Base-by-base conservation (phyloP, 2,888 invertebrate species). In the Agrilus mali region DNA sequence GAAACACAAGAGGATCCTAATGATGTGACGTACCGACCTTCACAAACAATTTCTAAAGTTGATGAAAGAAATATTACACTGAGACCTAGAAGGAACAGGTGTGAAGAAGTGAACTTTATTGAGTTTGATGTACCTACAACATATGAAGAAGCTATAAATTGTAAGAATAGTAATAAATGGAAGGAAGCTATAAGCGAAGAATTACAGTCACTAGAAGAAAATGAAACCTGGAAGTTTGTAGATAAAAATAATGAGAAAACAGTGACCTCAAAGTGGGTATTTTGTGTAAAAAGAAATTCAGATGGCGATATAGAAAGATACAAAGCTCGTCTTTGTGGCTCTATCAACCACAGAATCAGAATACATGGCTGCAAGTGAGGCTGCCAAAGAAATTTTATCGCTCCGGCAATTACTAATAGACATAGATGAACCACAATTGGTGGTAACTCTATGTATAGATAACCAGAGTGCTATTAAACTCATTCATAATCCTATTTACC, bases 141-240 rank as follows among this genome's bases (percentile, higher is more conserved):
- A 7, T 53, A 41, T 37, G 16, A 47, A 31, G 51, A 53, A 38
- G 53, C 53, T 3, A 40, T 53, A 16, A 12, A 22, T 1, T 33
- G 47, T 15, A 15, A 42, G 8, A 44, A 52, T 38, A 32, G 44
- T 20, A 17, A 37, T 37, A 35, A 45, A 5, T 53, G 53, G 50
- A n/a, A n/a, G n/a, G n/a, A n/a, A n/a, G n/a, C n/a, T n/a, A n/a
- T n/a, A n/a, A n/a, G n/a, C n/a, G n/a, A 33, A 43, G 52, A 50
- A 48, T 36, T 52, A 3, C 35, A 45, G 13, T 37, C 49, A 15
- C 38, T 48, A n/a, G 31, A 34, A 22, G 38, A 44, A 27, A 48
- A 47, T 38, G 36, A 47, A 22, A 48, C 50, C 2, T 53, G 52
- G 52, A 34, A 36, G 13, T 34, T 27, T 17, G n/a, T 34, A 13